Base-by-base conservation (phyloP, 2,113 vertebrate genomes). In the Oncorhynchus nerka region DNA sequence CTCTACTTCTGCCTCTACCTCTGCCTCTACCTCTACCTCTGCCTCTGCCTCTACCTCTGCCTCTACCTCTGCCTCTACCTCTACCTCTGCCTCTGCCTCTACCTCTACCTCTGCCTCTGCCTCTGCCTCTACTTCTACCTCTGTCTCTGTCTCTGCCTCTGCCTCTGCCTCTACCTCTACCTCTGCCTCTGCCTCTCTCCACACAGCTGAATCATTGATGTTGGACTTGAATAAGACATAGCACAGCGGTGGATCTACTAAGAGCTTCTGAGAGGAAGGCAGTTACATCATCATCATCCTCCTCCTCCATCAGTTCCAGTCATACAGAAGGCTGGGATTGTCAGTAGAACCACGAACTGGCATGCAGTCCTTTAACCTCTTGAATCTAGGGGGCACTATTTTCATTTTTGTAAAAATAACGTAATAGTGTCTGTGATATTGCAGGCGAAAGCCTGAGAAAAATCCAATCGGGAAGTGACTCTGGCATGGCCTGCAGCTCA, bases 201-300 rank as follows among this genome's bases (percentile, higher is more conserved):
- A 77, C 71, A 73, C 68, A 62, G 16, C 77, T 91, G 78, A 91
- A 93, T 90, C 70, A 89, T 90, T 91, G 30, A 92, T 86, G 70
- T 70, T 55, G 75, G 16, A 81, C 66, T 81, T 93, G n/a, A 92
- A 91, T 92, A 89, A 90, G 84, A 87, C 79, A 91, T 88, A 82
- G 69, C 75, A 59, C 20, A 4, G 72, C 73, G 69, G 76, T 62
- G 32, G 71, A 19, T 69, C 12, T 30, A 9, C 5, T 4, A 77
- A 86, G 77, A 84, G 85, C 72, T 75, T 74, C 30, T 26, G 66
- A 80, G 71, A 83, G 79, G 75, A 78, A 71, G 78, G 49, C 68
- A 20, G 73, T 89, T 89, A 85, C 76, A 81, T 85, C 68, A 45
- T n/a, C n/a, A n/a, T 49, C 28, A 28, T 28, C 28, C 28, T 28